Percentiles rank a stretch among this genome's conserved stretches.
Conservation (phyloP, 2,888 invertebrate species). For the Tenthredo distinguenda region DNA sequence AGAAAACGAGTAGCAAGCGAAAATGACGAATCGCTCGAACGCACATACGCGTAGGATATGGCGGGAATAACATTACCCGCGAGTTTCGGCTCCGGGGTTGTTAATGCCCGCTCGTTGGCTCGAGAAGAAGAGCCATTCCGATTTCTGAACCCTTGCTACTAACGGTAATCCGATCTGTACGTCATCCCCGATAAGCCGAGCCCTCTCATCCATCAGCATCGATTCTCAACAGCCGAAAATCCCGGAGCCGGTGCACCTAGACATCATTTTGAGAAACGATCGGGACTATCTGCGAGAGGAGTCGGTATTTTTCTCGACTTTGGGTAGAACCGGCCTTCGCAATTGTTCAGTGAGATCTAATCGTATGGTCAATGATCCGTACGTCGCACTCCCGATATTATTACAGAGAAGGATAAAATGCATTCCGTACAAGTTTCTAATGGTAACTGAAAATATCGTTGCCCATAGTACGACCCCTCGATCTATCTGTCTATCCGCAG, state of each 20-base stretch:
- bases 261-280: slow-evolving; percentile 5
- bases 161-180: slow-evolving; percentile 49
- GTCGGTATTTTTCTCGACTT: background rate
- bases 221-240: slow-evolving; percentile 29
- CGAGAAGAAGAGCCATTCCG: slow-evolving; percentile 16
- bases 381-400: background rate
- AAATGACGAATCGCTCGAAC: no score
- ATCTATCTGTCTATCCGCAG: background rate
- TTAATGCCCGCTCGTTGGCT: background rate
- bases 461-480: background rate
- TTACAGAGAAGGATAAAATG: background rate
- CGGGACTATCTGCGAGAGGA: background rate
- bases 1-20: background rate
- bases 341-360: background rate
- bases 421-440: background rate
- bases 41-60: background rate
- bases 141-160: slow-evolving; percentile 37
- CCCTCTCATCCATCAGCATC: slow-evolving; percentile 48
- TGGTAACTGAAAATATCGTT: background rate
- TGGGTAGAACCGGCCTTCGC: background rate
- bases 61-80: background rate
- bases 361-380: background rate
- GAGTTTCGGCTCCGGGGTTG: background rate
- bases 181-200: slow-evolving; percentile 47
- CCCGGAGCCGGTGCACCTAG: background rate